Percentiles rank a stretch among this genome's conserved stretches.
Evolutionary conservation across 2,797 vertebrate species (phyloP).

Genomic region (Channa striata): DNA sequence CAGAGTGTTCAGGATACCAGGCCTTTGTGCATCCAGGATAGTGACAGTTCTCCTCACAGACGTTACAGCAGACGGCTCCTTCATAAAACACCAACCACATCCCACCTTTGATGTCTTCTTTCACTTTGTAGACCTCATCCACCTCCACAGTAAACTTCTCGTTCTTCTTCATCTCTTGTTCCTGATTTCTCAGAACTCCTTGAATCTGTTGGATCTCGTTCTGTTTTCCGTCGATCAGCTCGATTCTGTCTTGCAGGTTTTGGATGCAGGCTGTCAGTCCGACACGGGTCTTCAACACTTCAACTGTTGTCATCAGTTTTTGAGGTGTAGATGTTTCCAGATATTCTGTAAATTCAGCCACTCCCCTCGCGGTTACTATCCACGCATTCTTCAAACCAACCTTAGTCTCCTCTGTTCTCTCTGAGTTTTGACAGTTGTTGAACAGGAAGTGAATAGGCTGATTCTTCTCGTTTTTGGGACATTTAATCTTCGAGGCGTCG

Average conservation of each 20-base stretch:
- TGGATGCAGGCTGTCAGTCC: slow-evolving; percentile 8
- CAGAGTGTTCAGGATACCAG: background rate
- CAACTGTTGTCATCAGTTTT: background rate
- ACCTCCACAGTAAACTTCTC: background rate
- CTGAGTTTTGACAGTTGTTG: background rate
- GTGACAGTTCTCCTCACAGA: slow-evolving; percentile 4
- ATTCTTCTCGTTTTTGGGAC: background rate
- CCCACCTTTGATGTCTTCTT: fast-evolving
- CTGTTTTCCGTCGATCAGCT: background rate
- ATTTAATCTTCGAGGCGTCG: background rate
- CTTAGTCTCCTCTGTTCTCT: background rate
- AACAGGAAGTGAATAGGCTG: slow-evolving; percentile 15
- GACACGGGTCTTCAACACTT: background rate
- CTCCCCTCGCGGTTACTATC: background rate
- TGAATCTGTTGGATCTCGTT: background rate
- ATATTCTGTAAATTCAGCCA: background rate
- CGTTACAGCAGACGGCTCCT: background rate
- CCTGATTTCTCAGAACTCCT: background rate
- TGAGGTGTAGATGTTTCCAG: background rate
- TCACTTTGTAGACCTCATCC: background rate
- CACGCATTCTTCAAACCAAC: background rate
- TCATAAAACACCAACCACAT: background rate
- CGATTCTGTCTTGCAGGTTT: slow-evolving; percentile 4
- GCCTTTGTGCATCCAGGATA: no score
- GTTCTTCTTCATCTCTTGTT: slow-evolving; percentile 1